phyloP scores from a whole-genome alignment of 2,888 invertebrate species.

The Lottia gigantea region DNA sequence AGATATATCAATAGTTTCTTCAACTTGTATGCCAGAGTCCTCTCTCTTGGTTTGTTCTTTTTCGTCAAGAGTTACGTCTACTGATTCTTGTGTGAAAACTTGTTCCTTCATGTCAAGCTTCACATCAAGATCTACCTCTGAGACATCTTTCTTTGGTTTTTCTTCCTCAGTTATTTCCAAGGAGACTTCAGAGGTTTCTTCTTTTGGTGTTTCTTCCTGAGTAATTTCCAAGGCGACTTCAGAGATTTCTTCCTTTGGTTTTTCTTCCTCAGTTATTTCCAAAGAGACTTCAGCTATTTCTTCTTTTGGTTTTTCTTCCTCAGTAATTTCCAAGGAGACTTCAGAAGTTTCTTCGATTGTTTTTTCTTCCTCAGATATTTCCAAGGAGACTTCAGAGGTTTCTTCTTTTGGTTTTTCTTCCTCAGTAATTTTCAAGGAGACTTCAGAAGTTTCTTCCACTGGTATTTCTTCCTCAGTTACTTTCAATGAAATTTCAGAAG shows the following conservation, averaged over 20 bases:
- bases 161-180: not conserved
- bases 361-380: not conserved
- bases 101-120: not conserved
- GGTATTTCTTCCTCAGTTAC: not conserved
- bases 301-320: conserved; percentile 10
- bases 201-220: not conserved
- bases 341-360: not conserved
- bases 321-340: not conserved
- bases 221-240: not conserved
- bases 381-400: conserved; percentile 14
- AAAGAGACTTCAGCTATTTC: not conserved
- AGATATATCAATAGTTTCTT: not conserved
- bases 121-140: not conserved
- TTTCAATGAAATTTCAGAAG: not conserved
- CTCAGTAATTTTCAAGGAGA: not conserved
- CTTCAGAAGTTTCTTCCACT: not conserved
- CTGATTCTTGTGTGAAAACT: not conserved
- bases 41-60: not conserved
- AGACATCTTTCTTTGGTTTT: not conserved
- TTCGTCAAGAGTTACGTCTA: conserved; percentile 13
- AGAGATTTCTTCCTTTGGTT: not conserved
- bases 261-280: conserved; percentile 8
- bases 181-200: not conserved
- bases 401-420: conserved; percentile 9
- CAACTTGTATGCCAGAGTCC: not conserved